Evolutionary conservation across 2,888 invertebrate species (phyloP).

Genomic region (Punctoribates punctum): DNA sequence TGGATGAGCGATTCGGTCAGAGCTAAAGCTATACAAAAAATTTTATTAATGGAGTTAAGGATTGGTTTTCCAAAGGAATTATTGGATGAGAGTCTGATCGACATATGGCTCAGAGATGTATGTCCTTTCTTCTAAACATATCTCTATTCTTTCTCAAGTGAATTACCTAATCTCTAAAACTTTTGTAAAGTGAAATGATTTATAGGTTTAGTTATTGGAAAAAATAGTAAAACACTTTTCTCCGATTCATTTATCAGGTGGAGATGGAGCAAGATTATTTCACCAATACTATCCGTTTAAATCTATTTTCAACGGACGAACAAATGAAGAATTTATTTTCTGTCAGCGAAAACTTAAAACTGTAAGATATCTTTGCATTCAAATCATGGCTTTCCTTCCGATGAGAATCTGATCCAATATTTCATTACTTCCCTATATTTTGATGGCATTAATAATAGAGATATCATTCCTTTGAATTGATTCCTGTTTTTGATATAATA

Average conservation of each 20-base stretch:
- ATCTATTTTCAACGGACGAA: not conserved
- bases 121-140: not conserved
- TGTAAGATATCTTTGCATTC: not conserved
- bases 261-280: not conserved
- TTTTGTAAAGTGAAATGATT: not conserved
- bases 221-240: not conserved
- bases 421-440: no score
- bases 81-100: not conserved
- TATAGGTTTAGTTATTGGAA: not conserved
- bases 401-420: no score
- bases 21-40: not conserved
- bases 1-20: constrained; percentile 32
- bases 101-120: constrained; percentile 4
- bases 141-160: no score
- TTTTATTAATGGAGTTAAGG: constrained; percentile 14
- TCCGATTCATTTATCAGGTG: not conserved
- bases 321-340: not conserved
- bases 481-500: no score
- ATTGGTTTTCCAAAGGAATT: constrained; percentile 22
- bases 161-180: no score
- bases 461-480: no score
- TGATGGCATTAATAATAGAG: no score
- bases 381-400: not conserved
- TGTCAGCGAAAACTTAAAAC: not conserved
- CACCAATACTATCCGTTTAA: not conserved